phyloP scores from a whole-genome alignment of 2,797 vertebrate genomes.

The Bradypodion pumilum region DNA sequence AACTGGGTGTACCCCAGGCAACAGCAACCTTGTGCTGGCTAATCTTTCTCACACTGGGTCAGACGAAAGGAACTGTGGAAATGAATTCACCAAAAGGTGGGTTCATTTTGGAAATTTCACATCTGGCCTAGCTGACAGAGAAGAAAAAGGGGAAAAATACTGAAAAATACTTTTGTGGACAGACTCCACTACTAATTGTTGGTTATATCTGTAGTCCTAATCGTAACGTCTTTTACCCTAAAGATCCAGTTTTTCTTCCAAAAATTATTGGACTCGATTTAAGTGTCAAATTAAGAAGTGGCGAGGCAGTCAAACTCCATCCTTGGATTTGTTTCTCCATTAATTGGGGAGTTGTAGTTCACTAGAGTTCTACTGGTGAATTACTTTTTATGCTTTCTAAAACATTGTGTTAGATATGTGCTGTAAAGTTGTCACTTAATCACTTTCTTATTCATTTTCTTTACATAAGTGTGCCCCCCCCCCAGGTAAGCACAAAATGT shows the following conservation, averaged over 20 bases:
- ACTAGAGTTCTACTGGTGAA: neutral
- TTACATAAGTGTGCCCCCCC: slow-evolving; percentile 65
- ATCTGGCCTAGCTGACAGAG: too few relatives aligned
- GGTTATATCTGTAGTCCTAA: neutral
- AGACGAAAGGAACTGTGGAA: too few relatives aligned
- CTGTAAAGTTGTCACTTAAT: slow-evolving; percentile 56
- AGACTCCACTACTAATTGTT: neutral
- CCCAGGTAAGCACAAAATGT: slow-evolving; percentile 70
- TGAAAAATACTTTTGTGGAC: neutral
- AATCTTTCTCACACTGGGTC: too few relatives aligned
- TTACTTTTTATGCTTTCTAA: neutral
- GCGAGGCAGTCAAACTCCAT: slow-evolving; percentile 24
- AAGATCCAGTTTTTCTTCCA: neutral
- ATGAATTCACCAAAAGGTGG: too few relatives aligned
- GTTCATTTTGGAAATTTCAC: too few relatives aligned
- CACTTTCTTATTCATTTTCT: slow-evolving; percentile 65
- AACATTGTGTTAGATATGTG: slow-evolving; percentile 47
- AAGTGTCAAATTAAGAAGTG: slow-evolving; percentile 36
- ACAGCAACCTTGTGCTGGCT: too few relatives aligned
- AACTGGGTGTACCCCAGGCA: too few relatives aligned
- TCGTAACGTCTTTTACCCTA: too few relatives aligned
- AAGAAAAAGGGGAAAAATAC: too few relatives aligned
- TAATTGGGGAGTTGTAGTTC: neutral
- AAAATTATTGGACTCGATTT: neutral
- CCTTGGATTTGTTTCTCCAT: neutral